A percentile compares a stretch with the other conserved stretches of the same genome.
phyloP scores from a whole-genome alignment of 2,797 vertebrate genomes.

The Helostoma temminkii region DNA sequence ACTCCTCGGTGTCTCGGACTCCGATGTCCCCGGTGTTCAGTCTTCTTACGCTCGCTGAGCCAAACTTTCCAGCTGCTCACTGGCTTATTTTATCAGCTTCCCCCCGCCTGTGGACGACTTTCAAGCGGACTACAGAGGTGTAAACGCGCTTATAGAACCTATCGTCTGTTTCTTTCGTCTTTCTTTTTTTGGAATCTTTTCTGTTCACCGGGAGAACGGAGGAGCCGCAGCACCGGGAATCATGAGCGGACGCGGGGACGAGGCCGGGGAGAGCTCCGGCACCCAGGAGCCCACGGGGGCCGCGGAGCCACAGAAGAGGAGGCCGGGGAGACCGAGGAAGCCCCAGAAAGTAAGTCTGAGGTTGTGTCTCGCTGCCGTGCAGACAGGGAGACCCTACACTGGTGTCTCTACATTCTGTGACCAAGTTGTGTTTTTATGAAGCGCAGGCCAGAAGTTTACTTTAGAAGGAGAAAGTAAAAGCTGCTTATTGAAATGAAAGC shows the following conservation, averaged over 20 bases:
- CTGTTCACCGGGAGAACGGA: conserved; percentile 28
- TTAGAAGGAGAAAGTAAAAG: too few species aligned
- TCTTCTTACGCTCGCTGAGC: conserved; percentile 69
- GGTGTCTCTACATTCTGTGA: too few species aligned
- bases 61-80: conserved; percentile 66
- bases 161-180: conserved; percentile 29
- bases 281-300: conserved; percentile 81
- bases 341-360: conserved; percentile 90
- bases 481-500: background rate
- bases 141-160: conserved; percentile 41
- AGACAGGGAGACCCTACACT: too few species aligned
- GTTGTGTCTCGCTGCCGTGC: background rate
- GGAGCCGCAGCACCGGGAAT: conserved; percentile 77
- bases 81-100: conserved; percentile 56
- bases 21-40: conserved; percentile 56
- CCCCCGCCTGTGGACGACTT: conserved; percentile 39
- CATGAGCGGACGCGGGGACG: conserved; percentile 93
- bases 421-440: too few species aligned
- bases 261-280: conserved; percentile 90
- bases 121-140: conserved; percentile 49
- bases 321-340: conserved; percentile 95
- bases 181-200: conserved; percentile 16
- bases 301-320: conserved; percentile 90
- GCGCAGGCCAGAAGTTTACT: too few species aligned
- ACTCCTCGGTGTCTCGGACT: conserved; percentile 35